Evolutionary conservation across 23 tunicate species (phyloP).

Genomic region (Phallusia fumigata): DNA sequence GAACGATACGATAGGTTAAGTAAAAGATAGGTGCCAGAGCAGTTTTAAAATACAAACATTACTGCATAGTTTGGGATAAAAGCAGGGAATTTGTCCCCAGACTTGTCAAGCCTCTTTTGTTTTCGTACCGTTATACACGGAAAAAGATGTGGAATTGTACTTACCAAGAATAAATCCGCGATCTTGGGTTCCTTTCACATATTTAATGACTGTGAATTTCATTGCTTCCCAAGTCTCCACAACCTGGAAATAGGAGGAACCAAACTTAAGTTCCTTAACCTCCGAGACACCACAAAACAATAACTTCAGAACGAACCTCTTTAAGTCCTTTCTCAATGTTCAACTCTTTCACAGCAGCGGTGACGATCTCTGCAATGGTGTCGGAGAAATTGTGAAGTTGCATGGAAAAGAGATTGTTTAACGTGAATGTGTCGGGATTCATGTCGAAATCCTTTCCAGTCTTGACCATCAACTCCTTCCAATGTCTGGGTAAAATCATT

Average conservation of each 20-base stretch:
- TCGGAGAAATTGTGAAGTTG: constrained; percentile 83
- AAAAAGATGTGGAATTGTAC: too few relatives aligned
- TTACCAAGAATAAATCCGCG: constrained; percentile 91
- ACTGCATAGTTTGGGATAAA: too few relatives aligned
- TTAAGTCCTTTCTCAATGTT: constrained; percentile 94
- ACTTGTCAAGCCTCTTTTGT: too few relatives aligned
- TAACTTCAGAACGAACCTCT: constrained; percentile 71
- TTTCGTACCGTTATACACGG: too few relatives aligned
- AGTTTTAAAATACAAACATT: too few relatives aligned
- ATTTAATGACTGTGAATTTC: constrained; percentile 85
- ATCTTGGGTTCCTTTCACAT: constrained; percentile 93
- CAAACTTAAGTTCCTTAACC: too few relatives aligned
- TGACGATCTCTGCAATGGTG: constrained; percentile 89
- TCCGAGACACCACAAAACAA: too few relatives aligned
- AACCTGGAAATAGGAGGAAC: constrained; percentile 51
- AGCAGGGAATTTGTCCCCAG: too few relatives aligned
- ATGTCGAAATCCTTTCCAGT: constrained; percentile 97
- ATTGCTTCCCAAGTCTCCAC: constrained; percentile 96
- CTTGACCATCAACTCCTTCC: constrained; percentile 92
- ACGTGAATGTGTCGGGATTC: constrained; percentile 98
- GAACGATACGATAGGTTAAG: too few relatives aligned
- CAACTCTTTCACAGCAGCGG: constrained; percentile 90
- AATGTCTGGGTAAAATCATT: constrained; percentile 54
- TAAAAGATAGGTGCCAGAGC: too few relatives aligned
- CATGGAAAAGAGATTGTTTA: constrained; percentile 86